Evolutionary conservation across 2,113 vertebrate species (phyloP).

Genomic region (Dicentrarchus labrax): DNA sequence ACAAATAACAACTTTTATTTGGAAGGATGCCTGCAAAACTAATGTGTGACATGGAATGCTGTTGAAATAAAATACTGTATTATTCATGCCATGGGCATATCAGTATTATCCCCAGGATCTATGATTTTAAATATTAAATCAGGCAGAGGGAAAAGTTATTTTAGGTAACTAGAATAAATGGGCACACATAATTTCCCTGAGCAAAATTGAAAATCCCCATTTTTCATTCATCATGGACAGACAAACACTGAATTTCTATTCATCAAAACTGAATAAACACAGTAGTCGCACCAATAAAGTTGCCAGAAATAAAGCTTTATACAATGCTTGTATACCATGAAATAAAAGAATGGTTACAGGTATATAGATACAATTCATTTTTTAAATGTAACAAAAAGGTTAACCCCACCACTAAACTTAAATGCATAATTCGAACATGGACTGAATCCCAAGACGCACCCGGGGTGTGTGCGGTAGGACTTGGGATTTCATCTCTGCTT

Average conservation of each 20-base stretch:
- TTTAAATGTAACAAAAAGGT: neutral
- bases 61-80: conserved; percentile 55
- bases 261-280: conserved; percentile 5
- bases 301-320: neutral
- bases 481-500: neutral
- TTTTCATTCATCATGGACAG: neutral
- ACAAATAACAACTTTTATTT: neutral
- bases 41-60: conserved; percentile 45
- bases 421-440: neutral
- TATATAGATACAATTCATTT: neutral
- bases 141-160: conserved; percentile 30
- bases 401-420: neutral
- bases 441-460: neutral
- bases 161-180: conserved; percentile 29
- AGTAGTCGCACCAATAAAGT: neutral
- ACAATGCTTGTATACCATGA: neutral
- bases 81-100: conserved; percentile 58
- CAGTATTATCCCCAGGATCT: conserved; percentile 32
- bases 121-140: conserved; percentile 61
- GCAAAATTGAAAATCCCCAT: conserved; percentile 7
- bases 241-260: conserved; percentile 1
- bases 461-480: neutral
- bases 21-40: conserved; percentile 30
- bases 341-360: neutral
- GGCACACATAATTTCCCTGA: neutral